A percentile compares a stretch with the other conserved stretches of the same genome.
phyloP scores from a whole-genome alignment of 2,888 invertebrate genomes.

The Rhagonycha lutea region DNA sequence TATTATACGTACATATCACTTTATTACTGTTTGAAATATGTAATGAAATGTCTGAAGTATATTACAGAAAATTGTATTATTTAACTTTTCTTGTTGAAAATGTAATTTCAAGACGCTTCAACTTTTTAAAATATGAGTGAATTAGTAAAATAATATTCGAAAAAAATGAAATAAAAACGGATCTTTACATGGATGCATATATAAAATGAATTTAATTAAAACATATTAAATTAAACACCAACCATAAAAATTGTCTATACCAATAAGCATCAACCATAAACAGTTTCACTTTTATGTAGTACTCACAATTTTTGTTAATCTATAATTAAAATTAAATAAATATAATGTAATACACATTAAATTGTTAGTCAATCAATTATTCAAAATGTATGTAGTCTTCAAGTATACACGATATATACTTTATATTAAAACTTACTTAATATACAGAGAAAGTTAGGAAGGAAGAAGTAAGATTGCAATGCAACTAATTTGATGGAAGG shows the following conservation, averaged over 20 bases:
- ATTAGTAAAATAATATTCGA: too few species aligned
- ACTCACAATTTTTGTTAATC: conserved; percentile 11
- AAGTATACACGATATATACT: conserved; percentile 13
- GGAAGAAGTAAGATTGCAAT: conserved; percentile 29
- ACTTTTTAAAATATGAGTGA: too few species aligned
- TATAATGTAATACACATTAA: conserved; percentile 12
- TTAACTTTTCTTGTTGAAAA: background rate
- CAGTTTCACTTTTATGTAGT: conserved; percentile 27
- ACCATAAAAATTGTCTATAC: conserved; percentile 22
- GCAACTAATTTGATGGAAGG: conserved; percentile 14
- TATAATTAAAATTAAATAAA: conserved; percentile 19
- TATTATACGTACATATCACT: too few species aligned
- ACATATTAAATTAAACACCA: conserved; percentile 1
- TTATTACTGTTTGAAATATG: too few species aligned
- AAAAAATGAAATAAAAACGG: background rate
- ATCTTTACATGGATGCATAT: background rate
- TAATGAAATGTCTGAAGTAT: too few species aligned
- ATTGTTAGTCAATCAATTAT: conserved; percentile 8
- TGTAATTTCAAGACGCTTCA: background rate
- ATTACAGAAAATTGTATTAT: too few species aligned
- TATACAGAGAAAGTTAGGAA: conserved; percentile 31
- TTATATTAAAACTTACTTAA: conserved; percentile 17
- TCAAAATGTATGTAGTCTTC: background rate
- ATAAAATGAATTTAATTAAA: background rate
- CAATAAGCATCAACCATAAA: conserved; percentile 19